Evolutionary conservation across 2,888 invertebrate genomes (phyloP).

Genomic region (Metellina segmentata): DNA sequence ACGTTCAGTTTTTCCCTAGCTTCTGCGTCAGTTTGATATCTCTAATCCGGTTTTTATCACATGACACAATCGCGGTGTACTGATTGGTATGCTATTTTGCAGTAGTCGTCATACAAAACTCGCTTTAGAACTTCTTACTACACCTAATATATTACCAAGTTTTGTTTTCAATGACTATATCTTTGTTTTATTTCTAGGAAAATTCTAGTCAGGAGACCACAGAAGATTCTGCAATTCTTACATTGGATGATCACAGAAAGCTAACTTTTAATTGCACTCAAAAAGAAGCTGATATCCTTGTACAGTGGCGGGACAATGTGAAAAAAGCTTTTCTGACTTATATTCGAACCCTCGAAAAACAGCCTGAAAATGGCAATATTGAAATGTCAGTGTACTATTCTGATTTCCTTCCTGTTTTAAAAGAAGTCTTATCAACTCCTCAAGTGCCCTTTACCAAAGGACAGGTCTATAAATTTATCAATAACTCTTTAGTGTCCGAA

Average conservation of each 20-base stretch:
- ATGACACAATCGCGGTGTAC: too few relatives aligned
- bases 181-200: slow-evolving; percentile 12
- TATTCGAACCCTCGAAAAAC: slow-evolving; percentile 15
- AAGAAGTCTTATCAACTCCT: slow-evolving; percentile 60
- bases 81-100: too few relatives aligned
- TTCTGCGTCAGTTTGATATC: too few relatives aligned
- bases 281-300: slow-evolving; percentile 54
- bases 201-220: neutral
- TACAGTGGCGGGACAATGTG: slow-evolving; percentile 17
- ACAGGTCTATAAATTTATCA: slow-evolving; percentile 61
- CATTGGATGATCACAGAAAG: slow-evolving; percentile 56
- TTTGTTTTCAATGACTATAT: neutral
- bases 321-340: slow-evolving; percentile 31
- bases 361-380: neutral
- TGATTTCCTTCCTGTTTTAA: slow-evolving; percentile 44
- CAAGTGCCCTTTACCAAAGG: slow-evolving; percentile 72
- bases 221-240: slow-evolving; percentile 15
- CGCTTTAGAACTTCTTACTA: too few relatives aligned
- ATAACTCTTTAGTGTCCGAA: slow-evolving; percentile 46
- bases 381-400: neutral
- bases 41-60: too few relatives aligned
- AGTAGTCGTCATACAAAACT: too few relatives aligned
- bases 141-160: too few relatives aligned
- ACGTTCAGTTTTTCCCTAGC: too few relatives aligned
- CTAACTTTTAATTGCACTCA: slow-evolving; percentile 57